Conservation (phyloP, 2,113 vertebrate genomes). For the Potamarius usumacintae region DNA sequence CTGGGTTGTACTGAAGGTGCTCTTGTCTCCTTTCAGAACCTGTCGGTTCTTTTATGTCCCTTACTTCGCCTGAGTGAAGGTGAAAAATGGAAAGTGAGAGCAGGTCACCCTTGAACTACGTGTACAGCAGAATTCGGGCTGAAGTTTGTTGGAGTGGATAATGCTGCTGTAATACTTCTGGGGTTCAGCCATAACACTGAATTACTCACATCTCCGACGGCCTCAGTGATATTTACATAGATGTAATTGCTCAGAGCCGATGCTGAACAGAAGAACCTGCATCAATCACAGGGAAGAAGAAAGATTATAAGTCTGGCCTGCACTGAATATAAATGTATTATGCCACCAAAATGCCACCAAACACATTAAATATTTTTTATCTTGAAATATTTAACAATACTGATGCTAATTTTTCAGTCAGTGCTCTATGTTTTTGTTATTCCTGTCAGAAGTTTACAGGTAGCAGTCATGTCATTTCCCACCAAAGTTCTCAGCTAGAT, state of each 20-base stretch:
- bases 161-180: conserved; percentile 31
- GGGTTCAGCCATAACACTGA: conserved; percentile 36
- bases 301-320: not conserved
- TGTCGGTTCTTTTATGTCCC: conserved; percentile 48
- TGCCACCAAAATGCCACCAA: not conserved
- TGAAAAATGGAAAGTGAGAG: conserved; percentile 58
- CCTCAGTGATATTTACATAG: conserved; percentile 55
- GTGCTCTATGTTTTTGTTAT: not conserved
- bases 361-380: not conserved
- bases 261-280: conserved; percentile 27
- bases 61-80: conserved; percentile 46
- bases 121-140: conserved; percentile 28
- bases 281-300: conserved; percentile 10
- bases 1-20: conserved; percentile 43
- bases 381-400: not conserved
- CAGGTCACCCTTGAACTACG: conserved; percentile 43
- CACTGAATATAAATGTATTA: not conserved
- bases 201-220: conserved; percentile 25
- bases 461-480: not conserved
- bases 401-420: not conserved
- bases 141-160: conserved; percentile 47
- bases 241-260: conserved; percentile 52
- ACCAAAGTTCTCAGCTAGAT: not conserved
- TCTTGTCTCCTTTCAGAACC: conserved; percentile 44
- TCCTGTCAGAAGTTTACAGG: not conserved